These are phyloP conservation scores for Nomada goodeniana DNA, from an alignment of 2,888 invertebrate genomes.

Conservation along the genomic window DNA sequence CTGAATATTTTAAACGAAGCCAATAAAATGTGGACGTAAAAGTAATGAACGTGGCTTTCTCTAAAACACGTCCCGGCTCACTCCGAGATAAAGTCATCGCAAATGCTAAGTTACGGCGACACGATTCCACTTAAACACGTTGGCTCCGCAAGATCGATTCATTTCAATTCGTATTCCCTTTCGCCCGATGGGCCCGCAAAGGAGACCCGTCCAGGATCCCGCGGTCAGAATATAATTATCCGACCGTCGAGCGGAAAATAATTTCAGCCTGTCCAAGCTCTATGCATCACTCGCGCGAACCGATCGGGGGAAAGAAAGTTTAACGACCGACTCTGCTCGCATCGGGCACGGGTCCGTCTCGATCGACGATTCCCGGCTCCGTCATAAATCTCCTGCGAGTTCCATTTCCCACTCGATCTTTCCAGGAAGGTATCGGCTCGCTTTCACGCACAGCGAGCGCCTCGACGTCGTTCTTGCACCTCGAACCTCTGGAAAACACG, in stretches of 20 bases:
- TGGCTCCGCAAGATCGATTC: background rate
- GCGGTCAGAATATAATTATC: conserved; percentile 52
- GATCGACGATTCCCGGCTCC: conserved; percentile 60
- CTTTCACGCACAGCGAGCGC: conserved; percentile 47
- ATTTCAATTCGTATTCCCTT: background rate
- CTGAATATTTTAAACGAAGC: background rate
- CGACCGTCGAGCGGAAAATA: conserved; percentile 44
- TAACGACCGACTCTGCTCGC: conserved; percentile 54
- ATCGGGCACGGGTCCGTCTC: conserved; percentile 47
- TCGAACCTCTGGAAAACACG: conserved; percentile 26
- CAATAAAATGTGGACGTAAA: background rate
- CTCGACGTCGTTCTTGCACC: conserved; percentile 45
- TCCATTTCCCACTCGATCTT: conserved; percentile 67
- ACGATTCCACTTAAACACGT: background rate
- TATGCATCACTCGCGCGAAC: conserved; percentile 53
- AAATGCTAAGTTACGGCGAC: conserved; percentile 4
- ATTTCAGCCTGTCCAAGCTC: conserved; percentile 42
- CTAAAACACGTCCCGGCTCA: background rate
- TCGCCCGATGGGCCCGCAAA: background rate
- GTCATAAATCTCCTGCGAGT: conserved; percentile 66
- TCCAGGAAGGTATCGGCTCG: conserved; percentile 61
- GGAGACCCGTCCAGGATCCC: conserved; percentile 20
- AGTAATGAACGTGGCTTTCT: background rate
- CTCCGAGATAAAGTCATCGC: background rate
- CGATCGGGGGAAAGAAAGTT: conserved; percentile 64